Base-by-base conservation (phyloP, 2,797 vertebrate genomes). In the Muscicapa striata region DNA sequence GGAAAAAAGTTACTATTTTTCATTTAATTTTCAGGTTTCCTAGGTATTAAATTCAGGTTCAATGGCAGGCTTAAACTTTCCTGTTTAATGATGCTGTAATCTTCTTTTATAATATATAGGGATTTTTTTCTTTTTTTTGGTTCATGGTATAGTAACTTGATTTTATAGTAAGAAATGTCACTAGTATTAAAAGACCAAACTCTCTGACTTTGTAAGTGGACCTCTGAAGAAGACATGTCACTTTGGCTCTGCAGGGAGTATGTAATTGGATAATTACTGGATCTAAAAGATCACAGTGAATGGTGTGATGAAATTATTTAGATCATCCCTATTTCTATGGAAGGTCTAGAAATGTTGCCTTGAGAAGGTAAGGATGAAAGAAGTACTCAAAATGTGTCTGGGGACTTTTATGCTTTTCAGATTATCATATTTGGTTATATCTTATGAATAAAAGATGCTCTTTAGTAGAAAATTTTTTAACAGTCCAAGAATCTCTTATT, bases 271-370 rank as follows among this genome's bases (percentile, higher is more conserved):
- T 95, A 93, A 55, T 88, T 95, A 95, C 77, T 82, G 76, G 61
- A 91, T 96, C 74, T 73, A 32, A 95, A 97, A 89, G 88, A 95
- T 73, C 92, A 91, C 73, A 54, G 58, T 90, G 79, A 93, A 87
- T 82, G 48, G 84, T 91, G 24, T 5, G 45, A 77, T 95, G 92
- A 97, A 94, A 96, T 95, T 91, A 87, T 96, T 70, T 95, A 83
- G 92, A 76, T 89, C 66, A 85, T 96, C 68, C 61, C 93, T 18
- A 51, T 93, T 96, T 94, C 61, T 85, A 5, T 83, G 66, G 79
- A 91, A 96, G 72, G 81, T 91, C 88, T 91, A 84, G 79, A 94
- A 93, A 79, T 81, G 90, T 92, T 92, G 80, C 83, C 89, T 94
- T 94, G 21, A 96, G 78, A 84, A 22, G 40, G 73, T 77, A 66